Evolutionary conservation across 2,113 vertebrate species (phyloP).

Genomic region (Nestor notabilis): DNA sequence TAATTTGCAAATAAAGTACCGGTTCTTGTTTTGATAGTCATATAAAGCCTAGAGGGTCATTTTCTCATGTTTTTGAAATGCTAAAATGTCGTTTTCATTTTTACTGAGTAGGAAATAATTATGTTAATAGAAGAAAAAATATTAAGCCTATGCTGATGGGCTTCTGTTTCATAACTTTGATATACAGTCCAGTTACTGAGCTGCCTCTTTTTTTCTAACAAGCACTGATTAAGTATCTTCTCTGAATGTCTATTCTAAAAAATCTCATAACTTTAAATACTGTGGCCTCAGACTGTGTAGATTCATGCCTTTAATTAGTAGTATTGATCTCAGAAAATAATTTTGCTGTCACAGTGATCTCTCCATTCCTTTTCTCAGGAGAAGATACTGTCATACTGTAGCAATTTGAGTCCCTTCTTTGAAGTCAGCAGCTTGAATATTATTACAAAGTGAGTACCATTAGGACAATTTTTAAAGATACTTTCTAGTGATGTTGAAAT

Average conservation of each 20-base stretch:
- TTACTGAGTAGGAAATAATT: constrained; percentile 45
- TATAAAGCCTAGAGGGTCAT: constrained; percentile 4
- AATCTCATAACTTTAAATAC: not conserved
- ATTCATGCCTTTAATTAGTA: not conserved
- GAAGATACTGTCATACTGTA: not conserved
- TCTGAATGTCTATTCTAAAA: not conserved
- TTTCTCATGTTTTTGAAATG: constrained; percentile 10
- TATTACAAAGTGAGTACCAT: not conserved
- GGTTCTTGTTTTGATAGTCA: constrained; percentile 47
- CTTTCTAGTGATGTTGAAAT: not conserved
- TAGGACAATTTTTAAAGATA: not conserved
- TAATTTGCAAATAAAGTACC: constrained; percentile 31
- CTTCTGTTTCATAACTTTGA: not conserved
- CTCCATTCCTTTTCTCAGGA: not conserved
- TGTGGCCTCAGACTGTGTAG: not conserved
- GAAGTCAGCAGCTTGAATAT: not conserved
- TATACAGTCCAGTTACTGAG: not conserved
- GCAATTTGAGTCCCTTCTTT: not conserved
- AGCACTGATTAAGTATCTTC: not conserved
- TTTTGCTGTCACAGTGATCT: not conserved
- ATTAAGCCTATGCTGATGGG: not conserved
- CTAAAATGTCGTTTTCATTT: constrained; percentile 45
- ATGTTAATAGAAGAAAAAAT: constrained; percentile 48
- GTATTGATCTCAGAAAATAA: not conserved
- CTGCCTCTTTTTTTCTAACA: not conserved